Percentiles rank a stretch among this genome's conserved stretches.
phyloP scores from a whole-genome alignment of 2,888 invertebrate genomes.

The Linnaemya vulpina region DNA sequence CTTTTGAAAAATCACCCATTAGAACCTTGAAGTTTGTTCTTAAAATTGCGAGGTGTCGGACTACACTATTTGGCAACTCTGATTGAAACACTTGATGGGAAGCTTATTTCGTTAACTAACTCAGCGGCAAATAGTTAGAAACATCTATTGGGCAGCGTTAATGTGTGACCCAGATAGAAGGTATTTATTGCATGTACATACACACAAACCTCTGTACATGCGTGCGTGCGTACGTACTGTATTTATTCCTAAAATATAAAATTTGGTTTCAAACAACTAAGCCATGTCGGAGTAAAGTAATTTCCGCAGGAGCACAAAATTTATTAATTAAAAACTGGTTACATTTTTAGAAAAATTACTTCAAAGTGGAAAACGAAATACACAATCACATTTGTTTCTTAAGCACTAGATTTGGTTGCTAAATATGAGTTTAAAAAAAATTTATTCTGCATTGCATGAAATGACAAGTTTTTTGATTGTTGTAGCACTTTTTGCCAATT shows the following conservation, averaged over 20 bases:
- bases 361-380: conserved; percentile 38
- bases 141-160: conserved; percentile 14
- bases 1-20: too few species aligned
- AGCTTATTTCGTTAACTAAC: conserved; percentile 3
- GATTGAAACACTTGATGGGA: not conserved
- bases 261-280: conserved; percentile 36
- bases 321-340: conserved; percentile 80
- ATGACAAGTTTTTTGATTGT: conserved; percentile 65
- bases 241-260: conserved; percentile 37
- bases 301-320: conserved; percentile 72
- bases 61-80: not conserved
- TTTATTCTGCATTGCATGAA: conserved; percentile 55
- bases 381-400: conserved; percentile 46
- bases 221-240: not conserved
- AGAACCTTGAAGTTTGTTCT: too few species aligned
- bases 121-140: conserved; percentile 35
- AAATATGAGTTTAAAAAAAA: conserved; percentile 58
- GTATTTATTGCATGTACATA: conserved; percentile 6
- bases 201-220: not conserved
- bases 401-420: conserved; percentile 44
- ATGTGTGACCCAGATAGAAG: conserved; percentile 59
- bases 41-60: too few species aligned
- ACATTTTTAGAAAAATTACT: conserved; percentile 37
- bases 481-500: conserved; percentile 58
- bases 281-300: conserved; percentile 59